A percentile compares a stretch with the other conserved stretches of the same genome.
phyloP scores from a whole-genome alignment of 2,113 vertebrate genomes.

The Halcyon malimbica region DNA sequence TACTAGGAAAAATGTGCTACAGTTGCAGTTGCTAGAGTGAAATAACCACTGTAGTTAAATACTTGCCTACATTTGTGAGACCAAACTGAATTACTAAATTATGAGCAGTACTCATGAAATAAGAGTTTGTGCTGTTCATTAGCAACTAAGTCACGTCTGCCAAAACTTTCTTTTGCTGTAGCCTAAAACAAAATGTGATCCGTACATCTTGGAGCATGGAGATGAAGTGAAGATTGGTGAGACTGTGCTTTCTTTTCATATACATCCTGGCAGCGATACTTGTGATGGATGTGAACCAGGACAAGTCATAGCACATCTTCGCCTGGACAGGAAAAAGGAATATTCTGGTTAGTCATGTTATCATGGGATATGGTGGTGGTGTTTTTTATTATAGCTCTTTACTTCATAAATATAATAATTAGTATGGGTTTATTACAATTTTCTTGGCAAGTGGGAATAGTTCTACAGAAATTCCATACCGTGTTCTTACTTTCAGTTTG shows the following conservation, averaged over 20 bases:
- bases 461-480: neutral
- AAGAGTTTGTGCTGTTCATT: neutral
- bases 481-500: slow-evolving; percentile 74
- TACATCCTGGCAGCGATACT: slow-evolving; percentile 93
- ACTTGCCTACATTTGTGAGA: neutral
- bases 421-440: neutral
- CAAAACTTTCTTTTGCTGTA: slow-evolving; percentile 60
- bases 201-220: slow-evolving; percentile 88
- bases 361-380: neutral
- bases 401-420: neutral
- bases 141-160: neutral
- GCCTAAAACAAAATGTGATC: slow-evolving; percentile 92
- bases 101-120: neutral
- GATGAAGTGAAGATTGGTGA: slow-evolving; percentile 98
- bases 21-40: neutral
- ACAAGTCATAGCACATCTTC: slow-evolving; percentile 95
- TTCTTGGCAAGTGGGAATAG: neutral
- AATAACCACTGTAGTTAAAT: neutral
- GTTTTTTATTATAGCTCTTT: neutral
- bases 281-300: slow-evolving; percentile 98
- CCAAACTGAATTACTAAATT: neutral
- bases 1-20: neutral
- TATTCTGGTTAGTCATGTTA: slow-evolving; percentile 73
- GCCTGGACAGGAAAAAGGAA: slow-evolving; percentile 86
- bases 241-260: slow-evolving; percentile 96